These are phyloP conservation scores for Prionace glauca DNA, from an alignment of 2,797 vertebrate genomes.

Conservation along the genomic window DNA sequence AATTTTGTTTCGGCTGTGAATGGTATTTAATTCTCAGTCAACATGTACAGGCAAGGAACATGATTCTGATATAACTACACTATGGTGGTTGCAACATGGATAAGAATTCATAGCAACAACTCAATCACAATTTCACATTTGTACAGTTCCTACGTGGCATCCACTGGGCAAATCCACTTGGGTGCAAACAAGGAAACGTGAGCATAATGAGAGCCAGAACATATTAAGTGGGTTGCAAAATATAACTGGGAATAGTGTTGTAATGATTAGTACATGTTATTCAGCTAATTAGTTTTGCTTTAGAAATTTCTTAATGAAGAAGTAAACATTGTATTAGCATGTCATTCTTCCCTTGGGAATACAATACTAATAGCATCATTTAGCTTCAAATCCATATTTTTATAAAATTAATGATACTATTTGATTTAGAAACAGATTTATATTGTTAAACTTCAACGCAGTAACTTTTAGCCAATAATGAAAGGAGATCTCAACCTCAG, in stretches of 20 bases:
- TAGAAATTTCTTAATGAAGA: background rate
- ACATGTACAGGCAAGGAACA: background rate
- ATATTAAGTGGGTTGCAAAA: background rate
- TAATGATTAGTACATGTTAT: background rate
- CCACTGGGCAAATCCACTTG: background rate
- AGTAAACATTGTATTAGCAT: background rate
- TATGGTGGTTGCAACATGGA: background rate
- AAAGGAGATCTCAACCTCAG: background rate
- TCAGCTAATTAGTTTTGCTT: slow-evolving; percentile 9
- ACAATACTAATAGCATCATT: background rate
- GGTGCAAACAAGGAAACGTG: background rate
- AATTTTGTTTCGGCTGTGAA: background rate
- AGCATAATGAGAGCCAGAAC: background rate
- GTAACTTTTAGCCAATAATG: background rate
- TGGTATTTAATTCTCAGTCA: background rate
- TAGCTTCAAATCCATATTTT: background rate
- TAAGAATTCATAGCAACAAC: background rate
- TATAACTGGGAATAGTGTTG: background rate
- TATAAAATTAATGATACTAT: background rate
- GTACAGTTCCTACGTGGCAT: background rate
- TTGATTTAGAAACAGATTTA: background rate
- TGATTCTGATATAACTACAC: background rate
- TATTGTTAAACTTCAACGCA: background rate
- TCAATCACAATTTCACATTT: background rate
- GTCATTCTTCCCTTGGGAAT: background rate